A percentile compares a stretch with the other conserved stretches of the same genome.
Conservation (phyloP, 2,888 invertebrate genomes). For the Amphipoea oculea region DNA sequence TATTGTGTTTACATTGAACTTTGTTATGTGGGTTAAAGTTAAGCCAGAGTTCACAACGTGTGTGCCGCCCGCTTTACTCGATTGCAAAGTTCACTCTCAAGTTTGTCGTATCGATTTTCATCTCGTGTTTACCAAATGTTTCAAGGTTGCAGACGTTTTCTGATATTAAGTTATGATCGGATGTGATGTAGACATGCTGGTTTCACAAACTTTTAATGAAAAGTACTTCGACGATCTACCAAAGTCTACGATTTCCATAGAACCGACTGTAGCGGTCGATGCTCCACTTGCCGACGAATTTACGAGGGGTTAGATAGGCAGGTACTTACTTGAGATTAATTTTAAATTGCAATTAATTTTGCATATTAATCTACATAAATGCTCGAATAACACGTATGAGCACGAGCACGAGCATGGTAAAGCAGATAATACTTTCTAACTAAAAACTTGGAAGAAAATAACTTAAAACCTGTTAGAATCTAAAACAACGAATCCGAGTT, state of each 20-base stretch:
- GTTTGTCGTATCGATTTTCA: slow-evolving; percentile 89
- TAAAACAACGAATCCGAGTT: slow-evolving; percentile 1
- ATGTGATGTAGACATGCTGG: slow-evolving; percentile 20
- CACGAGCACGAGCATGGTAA: background rate
- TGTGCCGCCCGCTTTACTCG: slow-evolving; percentile 86
- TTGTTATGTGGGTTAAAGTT: slow-evolving; percentile 91
- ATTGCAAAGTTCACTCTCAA: slow-evolving; percentile 88
- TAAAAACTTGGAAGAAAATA: background rate
- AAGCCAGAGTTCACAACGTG: slow-evolving; percentile 89
- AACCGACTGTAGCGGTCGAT: too few relatives aligned
- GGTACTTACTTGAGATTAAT: background rate
- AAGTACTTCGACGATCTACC: background rate
- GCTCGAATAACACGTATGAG: background rate
- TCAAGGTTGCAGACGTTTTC: slow-evolving; percentile 81
- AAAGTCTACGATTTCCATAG: slow-evolving; percentile 4
- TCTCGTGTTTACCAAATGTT: slow-evolving; percentile 88
- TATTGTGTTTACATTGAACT: slow-evolving; percentile 91
- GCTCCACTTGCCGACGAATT: background rate
- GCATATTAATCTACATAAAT: background rate
- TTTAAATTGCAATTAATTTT: background rate
- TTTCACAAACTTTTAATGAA: slow-evolving; percentile 25
- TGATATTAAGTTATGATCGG: slow-evolving; percentile 52
- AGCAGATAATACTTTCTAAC: background rate
- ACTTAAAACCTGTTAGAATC: background rate
- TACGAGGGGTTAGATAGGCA: background rate